Conservation (phyloP, 2,888 invertebrate species). For the Plebejus anna region DNA sequence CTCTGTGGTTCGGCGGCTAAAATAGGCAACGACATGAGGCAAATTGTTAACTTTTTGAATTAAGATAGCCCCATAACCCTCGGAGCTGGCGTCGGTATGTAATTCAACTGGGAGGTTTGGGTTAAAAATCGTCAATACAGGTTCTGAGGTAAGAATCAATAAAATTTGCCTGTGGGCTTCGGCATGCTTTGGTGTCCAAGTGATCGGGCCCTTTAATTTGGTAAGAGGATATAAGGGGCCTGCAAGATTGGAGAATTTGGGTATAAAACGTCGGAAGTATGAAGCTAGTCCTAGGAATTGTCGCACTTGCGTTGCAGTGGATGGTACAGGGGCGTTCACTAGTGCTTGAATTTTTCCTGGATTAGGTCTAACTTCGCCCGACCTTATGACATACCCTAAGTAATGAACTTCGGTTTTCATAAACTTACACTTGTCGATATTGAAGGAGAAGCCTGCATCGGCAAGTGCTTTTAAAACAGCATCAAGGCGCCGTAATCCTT, state of each 20-base stretch:
- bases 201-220: conserved; percentile 38
- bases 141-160: conserved; percentile 32
- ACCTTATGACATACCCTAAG: conserved; percentile 30
- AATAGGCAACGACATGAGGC: too few relatives aligned
- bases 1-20: too few relatives aligned
- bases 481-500: conserved; percentile 31
- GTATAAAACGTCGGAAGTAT: conserved; percentile 39
- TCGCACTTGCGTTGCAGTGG: conserved; percentile 34
- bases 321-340: not conserved
- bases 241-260: conserved; percentile 36
- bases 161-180: conserved; percentile 33
- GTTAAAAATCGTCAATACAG: conserved; percentile 38
- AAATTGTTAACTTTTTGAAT: too few relatives aligned
- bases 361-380: conserved; percentile 32
- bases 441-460: conserved; percentile 33
- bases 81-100: conserved; percentile 29
- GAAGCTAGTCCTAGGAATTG: conserved; percentile 40
- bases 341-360: conserved; percentile 30
- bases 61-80: too few relatives aligned
- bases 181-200: conserved; percentile 38
- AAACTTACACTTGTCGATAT: conserved; percentile 33
- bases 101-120: conserved; percentile 36
- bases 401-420: conserved; percentile 30
- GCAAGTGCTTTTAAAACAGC: not conserved
- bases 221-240: conserved; percentile 43